These are phyloP conservation scores for Dinocampus coccinellae DNA, from an alignment of 2,888 invertebrate genomes.

Conservation along the genomic window DNA sequence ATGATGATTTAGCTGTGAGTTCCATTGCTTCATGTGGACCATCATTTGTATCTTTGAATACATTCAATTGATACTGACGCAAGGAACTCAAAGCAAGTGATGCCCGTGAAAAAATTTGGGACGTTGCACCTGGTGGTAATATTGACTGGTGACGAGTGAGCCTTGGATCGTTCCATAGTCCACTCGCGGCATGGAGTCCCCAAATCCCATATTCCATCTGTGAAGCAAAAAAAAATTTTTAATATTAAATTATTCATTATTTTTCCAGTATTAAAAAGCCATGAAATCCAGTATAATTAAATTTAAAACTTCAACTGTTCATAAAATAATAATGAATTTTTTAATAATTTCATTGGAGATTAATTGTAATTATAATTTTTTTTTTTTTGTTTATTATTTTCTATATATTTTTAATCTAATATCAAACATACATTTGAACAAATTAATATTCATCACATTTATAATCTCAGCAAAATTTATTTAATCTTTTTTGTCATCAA, in stretches of 20 bases:
- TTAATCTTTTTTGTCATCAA: background rate
- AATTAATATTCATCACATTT: background rate
- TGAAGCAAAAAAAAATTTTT: background rate
- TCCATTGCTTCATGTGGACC: conserved; percentile 61
- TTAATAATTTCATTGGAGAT: background rate
- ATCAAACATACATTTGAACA: too few relatives aligned
- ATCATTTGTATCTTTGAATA: conserved; percentile 42
- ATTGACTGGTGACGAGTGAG: conserved; percentile 63
- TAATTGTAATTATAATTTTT: background rate
- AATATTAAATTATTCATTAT: background rate
- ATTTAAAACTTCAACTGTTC: too few relatives aligned
- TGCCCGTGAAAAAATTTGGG: conserved; percentile 59
- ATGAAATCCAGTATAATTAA: too few relatives aligned
- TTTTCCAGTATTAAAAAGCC: too few relatives aligned
- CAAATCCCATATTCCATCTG: conserved; percentile 70
- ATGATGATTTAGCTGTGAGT: conserved; percentile 54
- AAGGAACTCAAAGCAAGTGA: conserved; percentile 62
- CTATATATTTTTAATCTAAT: too few relatives aligned
- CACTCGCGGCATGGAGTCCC: conserved; percentile 65
- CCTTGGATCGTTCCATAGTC: conserved; percentile 66
- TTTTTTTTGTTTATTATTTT: too few relatives aligned
- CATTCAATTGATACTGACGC: conserved; percentile 52
- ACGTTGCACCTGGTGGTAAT: conserved; percentile 54
- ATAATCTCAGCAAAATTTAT: background rate
- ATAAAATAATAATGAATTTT: background rate